Base-by-base conservation (phyloP, 2,113 vertebrate species). In the Eptesicus fuscus region DNA sequence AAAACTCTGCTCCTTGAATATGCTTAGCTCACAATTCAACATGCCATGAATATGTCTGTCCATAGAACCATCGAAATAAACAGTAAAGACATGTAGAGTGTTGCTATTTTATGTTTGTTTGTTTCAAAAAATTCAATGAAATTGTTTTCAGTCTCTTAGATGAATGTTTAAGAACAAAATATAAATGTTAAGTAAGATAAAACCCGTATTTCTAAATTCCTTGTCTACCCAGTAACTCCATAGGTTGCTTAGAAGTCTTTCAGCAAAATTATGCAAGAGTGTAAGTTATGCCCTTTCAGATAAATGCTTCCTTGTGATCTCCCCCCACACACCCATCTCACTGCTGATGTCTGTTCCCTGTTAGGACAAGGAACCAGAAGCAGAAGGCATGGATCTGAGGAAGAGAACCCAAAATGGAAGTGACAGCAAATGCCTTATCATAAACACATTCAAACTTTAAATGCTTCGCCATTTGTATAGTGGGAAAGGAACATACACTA, bases 261-360 rank as follows among this genome's bases (percentile, higher is more conserved):
- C 13, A 90, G 96, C 96, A 97, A 97, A 97, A 95, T 95, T 96
- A 93, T 37, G 90, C 59, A 61, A 90, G 67, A 96, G 23, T 42
- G 12, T 96, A 95, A 97, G 90, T 95, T 95, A 94, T 51, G 65
- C 90, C 85, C 63, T 49, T 83, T 94, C 87, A 94, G 93, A 96
- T 91, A 95, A 96, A 96, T 53, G 42, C 56, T 95, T 97, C 96
- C 88, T 96, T 89, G 71, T 79, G 83, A 76, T 42, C 95, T 5
- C 7, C 32, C 18, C 2, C 9, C 4, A 0, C 4, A 9, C 42
- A 30, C 28, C 65, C 53, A 47, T 49, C 32, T 76, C 83, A 74
- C 30, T 77, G 40, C 44, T 73, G 14, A 53, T 74, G 40, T 32
- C 78, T 76, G 49, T 8, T 73, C 11, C 53, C 71, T n/a, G 1